Conservation (phyloP, 2,888 invertebrate genomes). For the Agriotes lineatus region DNA sequence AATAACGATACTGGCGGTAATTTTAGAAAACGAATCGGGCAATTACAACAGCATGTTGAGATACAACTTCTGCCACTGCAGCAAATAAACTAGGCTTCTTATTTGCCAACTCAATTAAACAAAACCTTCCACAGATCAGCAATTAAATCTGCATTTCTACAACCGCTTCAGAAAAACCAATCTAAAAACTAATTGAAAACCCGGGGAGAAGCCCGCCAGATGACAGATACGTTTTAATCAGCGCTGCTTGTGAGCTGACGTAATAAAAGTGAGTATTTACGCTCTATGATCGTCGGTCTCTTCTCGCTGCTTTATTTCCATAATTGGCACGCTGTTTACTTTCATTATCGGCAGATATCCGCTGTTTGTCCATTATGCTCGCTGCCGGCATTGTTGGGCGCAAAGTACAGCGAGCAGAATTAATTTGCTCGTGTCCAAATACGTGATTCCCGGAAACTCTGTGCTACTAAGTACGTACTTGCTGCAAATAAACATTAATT, state of each 20-base stretch:
- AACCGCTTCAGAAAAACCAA: slow-evolving; percentile 1
- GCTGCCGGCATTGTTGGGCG: not conserved
- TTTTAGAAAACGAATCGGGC: too few relatives aligned
- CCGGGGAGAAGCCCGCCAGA: slow-evolving; percentile 14
- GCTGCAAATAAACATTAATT: too few relatives aligned
- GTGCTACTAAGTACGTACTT: too few relatives aligned
- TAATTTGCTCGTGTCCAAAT: not conserved
- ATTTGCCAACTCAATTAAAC: not conserved
- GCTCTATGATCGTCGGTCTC: slow-evolving; percentile 11
- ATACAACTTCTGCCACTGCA: too few relatives aligned
- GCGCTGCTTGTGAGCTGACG: slow-evolving; percentile 11
- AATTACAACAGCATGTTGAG: too few relatives aligned
- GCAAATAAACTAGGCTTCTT: not conserved
- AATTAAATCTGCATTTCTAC: slow-evolving; percentile 4
- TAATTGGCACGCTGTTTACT: not conserved
- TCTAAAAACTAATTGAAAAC: slow-evolving; percentile 20
- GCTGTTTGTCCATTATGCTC: not conserved
- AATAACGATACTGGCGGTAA: too few relatives aligned
- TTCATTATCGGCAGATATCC: not conserved
- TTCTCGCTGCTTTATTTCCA: not conserved
- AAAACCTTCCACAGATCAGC: not conserved
- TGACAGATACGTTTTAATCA: slow-evolving; percentile 27
- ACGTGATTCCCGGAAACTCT: too few relatives aligned
- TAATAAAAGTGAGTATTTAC: slow-evolving; percentile 20
- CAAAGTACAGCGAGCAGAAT: not conserved